Percentiles rank a stretch among this genome's conserved stretches.
phyloP scores from a whole-genome alignment of 2,888 invertebrate genomes.

The Cancer borealis region DNA sequence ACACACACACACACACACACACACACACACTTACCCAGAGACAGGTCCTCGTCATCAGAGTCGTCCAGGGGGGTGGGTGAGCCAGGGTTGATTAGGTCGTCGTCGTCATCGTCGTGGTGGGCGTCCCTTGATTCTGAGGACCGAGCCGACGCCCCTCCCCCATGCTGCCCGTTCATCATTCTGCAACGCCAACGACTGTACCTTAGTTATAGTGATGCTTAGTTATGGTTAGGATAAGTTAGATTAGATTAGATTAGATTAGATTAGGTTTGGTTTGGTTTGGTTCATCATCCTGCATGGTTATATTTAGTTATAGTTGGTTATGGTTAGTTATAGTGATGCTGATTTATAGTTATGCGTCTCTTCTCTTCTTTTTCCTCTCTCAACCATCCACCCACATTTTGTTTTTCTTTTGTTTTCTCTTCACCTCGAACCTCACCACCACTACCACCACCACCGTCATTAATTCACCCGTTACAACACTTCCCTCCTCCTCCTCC shows the following conservation, averaged over 20 bases:
- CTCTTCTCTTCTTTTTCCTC: not conserved
- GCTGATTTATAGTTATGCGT: not conserved
- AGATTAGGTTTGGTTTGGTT: not conserved
- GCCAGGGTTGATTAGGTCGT: slow-evolving; percentile 72
- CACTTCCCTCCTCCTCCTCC: slow-evolving; percentile 52
- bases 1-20: not conserved
- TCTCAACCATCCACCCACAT: not conserved
- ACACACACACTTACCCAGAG: slow-evolving; percentile 55
- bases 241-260: not conserved
- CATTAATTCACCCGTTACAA: slow-evolving; percentile 66
- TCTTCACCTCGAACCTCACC: not conserved
- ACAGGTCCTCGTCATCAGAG: slow-evolving; percentile 71
- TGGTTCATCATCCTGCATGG: too few relatives aligned
- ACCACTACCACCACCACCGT: not conserved
- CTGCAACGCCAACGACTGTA: not conserved
- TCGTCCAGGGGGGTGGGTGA: slow-evolving; percentile 73
- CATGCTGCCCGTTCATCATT: slow-evolving; percentile 69
- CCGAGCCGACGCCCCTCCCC: slow-evolving; percentile 42
- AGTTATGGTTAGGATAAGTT: not conserved
- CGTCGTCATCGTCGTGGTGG: slow-evolving; percentile 70
- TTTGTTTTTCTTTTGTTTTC: not conserved
- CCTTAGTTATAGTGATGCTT: not conserved
- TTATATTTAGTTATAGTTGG: too few relatives aligned
- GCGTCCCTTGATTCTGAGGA: slow-evolving; percentile 63
- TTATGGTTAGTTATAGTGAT: not conserved